These are phyloP conservation scores for Ephydatia muelleri DNA, from an alignment of 37 sponge, comb jelly and placozoan genomes.

Conservation along the genomic window DNA sequence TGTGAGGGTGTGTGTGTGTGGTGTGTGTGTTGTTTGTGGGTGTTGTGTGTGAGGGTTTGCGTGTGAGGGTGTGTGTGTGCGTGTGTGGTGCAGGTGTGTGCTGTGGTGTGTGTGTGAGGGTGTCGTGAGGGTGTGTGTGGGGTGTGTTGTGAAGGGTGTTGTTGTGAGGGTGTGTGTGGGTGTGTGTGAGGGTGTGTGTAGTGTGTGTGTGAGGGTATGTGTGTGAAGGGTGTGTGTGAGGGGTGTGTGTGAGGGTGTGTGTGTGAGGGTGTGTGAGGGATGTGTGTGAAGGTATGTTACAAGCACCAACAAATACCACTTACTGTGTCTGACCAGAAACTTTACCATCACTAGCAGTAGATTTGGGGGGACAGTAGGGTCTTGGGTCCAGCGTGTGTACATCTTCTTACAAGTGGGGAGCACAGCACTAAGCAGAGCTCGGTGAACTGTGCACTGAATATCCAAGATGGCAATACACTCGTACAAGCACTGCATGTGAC, in stretches of 20 bases:
- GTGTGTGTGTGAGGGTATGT: too few relatives aligned
- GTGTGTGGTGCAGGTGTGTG: too few relatives aligned
- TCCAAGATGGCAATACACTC: slow-evolving; percentile 62
- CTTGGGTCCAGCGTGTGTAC: slow-evolving; percentile 39
- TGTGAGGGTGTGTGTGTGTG: too few relatives aligned
- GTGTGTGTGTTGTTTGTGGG: too few relatives aligned
- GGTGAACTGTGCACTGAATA: slow-evolving; percentile 45
- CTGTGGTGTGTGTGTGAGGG: too few relatives aligned
- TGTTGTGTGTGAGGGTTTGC: too few relatives aligned
- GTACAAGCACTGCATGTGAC: slow-evolving; percentile 59
- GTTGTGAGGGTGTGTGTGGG: too few relatives aligned
- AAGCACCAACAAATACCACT: background rate
- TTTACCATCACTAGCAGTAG: slow-evolving; percentile 47
- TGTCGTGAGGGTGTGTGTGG: too few relatives aligned
- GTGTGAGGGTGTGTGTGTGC: too few relatives aligned
- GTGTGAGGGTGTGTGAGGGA: background rate
- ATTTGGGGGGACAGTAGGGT: slow-evolving; percentile 20
- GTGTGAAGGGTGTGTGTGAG: too few relatives aligned
- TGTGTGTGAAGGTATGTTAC: background rate
- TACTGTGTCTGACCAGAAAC: slow-evolving; percentile 78
- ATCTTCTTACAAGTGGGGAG: slow-evolving; percentile 58
- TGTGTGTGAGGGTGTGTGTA: too few relatives aligned
- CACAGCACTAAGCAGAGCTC: slow-evolving; percentile 37
- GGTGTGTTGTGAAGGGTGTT: too few relatives aligned
- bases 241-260: background rate